A percentile compares a stretch with the other conserved stretches of the same genome.
phyloP scores from a whole-genome alignment of 1,140 invertebrate species.

The Propsilocerus akamusi region DNA sequence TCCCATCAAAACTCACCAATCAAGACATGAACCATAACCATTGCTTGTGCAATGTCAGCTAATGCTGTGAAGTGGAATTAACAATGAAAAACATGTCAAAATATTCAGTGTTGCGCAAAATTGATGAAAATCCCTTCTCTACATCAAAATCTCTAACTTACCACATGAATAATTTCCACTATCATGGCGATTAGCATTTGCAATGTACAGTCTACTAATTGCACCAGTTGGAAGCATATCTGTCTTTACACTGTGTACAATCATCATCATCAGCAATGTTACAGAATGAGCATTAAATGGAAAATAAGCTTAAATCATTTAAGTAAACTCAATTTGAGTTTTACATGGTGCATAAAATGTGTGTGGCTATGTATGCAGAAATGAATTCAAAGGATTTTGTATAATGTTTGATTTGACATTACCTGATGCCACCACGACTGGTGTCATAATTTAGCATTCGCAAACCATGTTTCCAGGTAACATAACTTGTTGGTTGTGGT shows the following conservation, averaged over 20 bases:
- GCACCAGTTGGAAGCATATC: neutral
- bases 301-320: neutral
- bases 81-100: too few relatives aligned
- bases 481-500: constrained; percentile 54
- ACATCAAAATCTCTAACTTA: too few relatives aligned
- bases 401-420: too few relatives aligned
- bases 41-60: neutral
- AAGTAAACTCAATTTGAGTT: neutral
- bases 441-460: constrained; percentile 70
- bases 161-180: constrained; percentile 73
- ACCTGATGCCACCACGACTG: constrained; percentile 68
- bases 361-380: neutral
- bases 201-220: constrained; percentile 49
- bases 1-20: neutral
- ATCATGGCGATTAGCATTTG: constrained; percentile 61
- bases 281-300: neutral
- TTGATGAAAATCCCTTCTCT: too few relatives aligned
- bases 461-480: constrained; percentile 59
- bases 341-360: neutral
- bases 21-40: neutral
- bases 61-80: too few relatives aligned
- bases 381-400: neutral
- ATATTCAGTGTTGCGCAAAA: too few relatives aligned
- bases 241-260: neutral
- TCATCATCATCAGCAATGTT: neutral